A percentile compares a stretch with the other conserved stretches of the same genome.
phyloP scores from a whole-genome alignment of 92 coral and sea anemone genomes.

The Porites divaricata region DNA sequence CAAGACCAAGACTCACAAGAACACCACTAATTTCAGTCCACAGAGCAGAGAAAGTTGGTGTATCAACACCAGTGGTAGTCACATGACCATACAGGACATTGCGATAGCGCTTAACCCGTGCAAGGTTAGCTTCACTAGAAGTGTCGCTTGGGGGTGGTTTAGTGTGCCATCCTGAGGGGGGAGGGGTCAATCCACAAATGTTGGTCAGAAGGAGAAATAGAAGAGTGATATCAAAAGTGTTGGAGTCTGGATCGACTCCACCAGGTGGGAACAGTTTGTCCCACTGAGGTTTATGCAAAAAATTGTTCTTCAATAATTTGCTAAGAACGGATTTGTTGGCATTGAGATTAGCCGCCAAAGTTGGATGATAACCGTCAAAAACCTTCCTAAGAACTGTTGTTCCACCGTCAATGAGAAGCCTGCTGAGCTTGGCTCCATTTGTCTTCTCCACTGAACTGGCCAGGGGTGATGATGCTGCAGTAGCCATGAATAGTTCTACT shows the following conservation, averaged over 20 bases:
- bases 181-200: constrained; percentile 66
- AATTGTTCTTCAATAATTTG: constrained; percentile 14
- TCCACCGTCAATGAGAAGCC: constrained; percentile 60
- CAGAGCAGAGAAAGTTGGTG: constrained; percentile 34
- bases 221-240: constrained; percentile 65
- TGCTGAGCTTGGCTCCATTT: constrained; percentile 57
- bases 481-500: constrained; percentile 17
- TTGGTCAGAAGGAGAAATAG: constrained; percentile 64
- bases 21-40: constrained; percentile 66
- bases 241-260: constrained; percentile 67
- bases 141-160: constrained; percentile 55
- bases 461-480: constrained; percentile 25
- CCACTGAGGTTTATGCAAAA: constrained; percentile 62
- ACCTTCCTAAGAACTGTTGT: constrained; percentile 30
- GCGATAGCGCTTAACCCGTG: constrained; percentile 65
- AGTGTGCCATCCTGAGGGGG: constrained; percentile 51
- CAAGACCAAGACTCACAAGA: constrained; percentile 56
- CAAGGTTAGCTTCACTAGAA: constrained; percentile 64
- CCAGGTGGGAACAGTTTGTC: constrained; percentile 66
- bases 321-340: background rate
- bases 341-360: constrained; percentile 22
- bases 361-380: constrained; percentile 34
- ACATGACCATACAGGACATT: constrained; percentile 61
- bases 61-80: constrained; percentile 38
- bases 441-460: constrained; percentile 53